Percentiles rank a stretch among this genome's conserved stretches.
phyloP scores from a whole-genome alignment of 2,113 vertebrate genomes.

The Channa argus region DNA sequence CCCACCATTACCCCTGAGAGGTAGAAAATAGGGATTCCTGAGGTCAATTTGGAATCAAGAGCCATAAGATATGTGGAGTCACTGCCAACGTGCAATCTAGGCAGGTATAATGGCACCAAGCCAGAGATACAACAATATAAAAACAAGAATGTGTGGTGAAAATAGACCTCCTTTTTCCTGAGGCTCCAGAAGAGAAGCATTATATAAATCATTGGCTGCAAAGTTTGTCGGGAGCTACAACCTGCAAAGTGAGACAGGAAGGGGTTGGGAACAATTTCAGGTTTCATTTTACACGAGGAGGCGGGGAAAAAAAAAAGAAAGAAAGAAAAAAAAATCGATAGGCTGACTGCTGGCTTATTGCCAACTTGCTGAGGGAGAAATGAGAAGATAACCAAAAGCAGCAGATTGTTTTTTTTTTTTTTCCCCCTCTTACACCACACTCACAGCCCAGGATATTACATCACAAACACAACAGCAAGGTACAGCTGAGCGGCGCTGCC shows the following conservation, averaged over 20 bases:
- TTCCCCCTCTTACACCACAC: background rate
- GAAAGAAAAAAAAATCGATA: slow-evolving; percentile 69
- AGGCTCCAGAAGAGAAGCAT: slow-evolving; percentile 31
- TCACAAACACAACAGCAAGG: slow-evolving; percentile 53
- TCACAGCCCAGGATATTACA: slow-evolving; percentile 58
- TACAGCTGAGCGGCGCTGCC: slow-evolving; percentile 1
- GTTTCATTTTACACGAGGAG: slow-evolving; percentile 76
- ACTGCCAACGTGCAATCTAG: slow-evolving; percentile 29
- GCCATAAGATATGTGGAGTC: slow-evolving; percentile 54
- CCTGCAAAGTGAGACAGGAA: slow-evolving; percentile 59
- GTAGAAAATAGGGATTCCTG: slow-evolving; percentile 58
- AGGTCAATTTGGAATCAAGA: slow-evolving; percentile 66
- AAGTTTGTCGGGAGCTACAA: slow-evolving; percentile 68
- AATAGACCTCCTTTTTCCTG: slow-evolving; percentile 28
- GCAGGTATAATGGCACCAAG: slow-evolving; percentile 30
- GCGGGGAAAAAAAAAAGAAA: slow-evolving; percentile 26
- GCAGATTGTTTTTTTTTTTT: slow-evolving; percentile 53
- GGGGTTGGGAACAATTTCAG: slow-evolving; percentile 58
- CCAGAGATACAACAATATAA: slow-evolving; percentile 36
- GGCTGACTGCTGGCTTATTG: slow-evolving; percentile 66
- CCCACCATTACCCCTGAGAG: slow-evolving; percentile 46
- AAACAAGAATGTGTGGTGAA: slow-evolving; percentile 28
- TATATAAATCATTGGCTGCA: slow-evolving; percentile 66
- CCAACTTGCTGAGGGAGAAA: slow-evolving; percentile 68
- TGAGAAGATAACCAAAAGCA: slow-evolving; percentile 68